phyloP scores from a whole-genome alignment of 2,113 vertebrate genomes.

The Tautogolabrus adspersus region DNA sequence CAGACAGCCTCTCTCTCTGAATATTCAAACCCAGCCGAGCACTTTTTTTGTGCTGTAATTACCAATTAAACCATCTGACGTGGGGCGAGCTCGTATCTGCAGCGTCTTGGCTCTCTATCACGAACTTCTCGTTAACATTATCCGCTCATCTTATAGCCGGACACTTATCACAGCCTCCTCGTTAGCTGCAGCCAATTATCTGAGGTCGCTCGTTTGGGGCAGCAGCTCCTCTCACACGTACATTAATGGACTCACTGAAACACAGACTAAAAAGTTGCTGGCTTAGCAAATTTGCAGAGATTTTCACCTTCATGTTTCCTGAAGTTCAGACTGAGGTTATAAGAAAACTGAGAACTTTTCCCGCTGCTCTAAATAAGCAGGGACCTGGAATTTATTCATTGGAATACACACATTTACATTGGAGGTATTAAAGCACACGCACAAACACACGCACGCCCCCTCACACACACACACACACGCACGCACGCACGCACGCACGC shows the following conservation, averaged over 20 bases:
- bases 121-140: background rate
- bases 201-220: constrained; percentile 16
- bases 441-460: constrained; percentile 5
- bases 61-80: constrained; percentile 31
- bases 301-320: constrained; percentile 16
- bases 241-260: background rate
- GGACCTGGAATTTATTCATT: background rate
- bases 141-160: constrained; percentile 14
- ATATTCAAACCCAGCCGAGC: constrained; percentile 7
- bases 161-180: background rate
- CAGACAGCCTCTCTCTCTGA: background rate
- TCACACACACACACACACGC: background rate
- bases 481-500: background rate
- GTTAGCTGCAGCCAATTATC: constrained; percentile 40
- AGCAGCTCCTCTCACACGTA: constrained; percentile 3
- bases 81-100: background rate
- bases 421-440: background rate
- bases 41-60: constrained; percentile 22
- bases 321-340: constrained; percentile 5
- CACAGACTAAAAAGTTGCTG: background rate
- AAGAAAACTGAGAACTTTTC: background rate
- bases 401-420: background rate
- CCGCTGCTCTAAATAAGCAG: background rate
- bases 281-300: background rate
- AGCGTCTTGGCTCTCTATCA: constrained; percentile 17